A percentile compares a stretch with the other conserved stretches of the same genome.
These are phyloP conservation scores for Glyptemys insculpta DNA, from an alignment of 2,797 vertebrate species.

Conservation along the genomic window DNA sequence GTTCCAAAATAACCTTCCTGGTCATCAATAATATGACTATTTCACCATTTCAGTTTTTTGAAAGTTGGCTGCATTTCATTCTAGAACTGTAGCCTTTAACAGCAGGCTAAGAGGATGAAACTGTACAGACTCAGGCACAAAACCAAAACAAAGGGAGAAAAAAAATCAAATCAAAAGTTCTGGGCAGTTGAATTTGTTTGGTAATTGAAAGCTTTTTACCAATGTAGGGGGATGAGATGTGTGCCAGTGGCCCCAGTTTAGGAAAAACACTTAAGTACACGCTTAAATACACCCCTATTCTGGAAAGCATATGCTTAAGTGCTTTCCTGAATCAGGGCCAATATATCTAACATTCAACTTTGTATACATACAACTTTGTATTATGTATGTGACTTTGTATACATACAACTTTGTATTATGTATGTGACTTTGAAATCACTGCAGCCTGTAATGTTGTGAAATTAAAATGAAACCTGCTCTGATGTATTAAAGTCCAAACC, in stretches of 20 bases:
- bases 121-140: neutral
- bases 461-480: neutral
- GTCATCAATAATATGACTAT: neutral
- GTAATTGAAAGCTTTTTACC: neutral
- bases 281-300: neutral
- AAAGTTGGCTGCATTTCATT: neutral
- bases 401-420: neutral
- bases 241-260: neutral
- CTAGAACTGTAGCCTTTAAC: neutral
- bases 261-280: neutral
- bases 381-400: neutral
- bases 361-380: neutral
- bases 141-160: neutral
- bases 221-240: neutral
- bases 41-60: neutral
- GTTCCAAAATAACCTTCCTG: neutral
- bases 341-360: neutral
- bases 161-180: neutral
- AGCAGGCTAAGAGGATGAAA: neutral
- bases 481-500: neutral
- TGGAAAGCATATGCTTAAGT: neutral
- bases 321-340: neutral
- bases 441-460: neutral
- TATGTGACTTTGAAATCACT: neutral
- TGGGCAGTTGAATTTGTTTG: neutral